Evolutionary conservation across 1,140 invertebrate species (phyloP).

Genomic region (Anagrus nilaparvatae): DNA sequence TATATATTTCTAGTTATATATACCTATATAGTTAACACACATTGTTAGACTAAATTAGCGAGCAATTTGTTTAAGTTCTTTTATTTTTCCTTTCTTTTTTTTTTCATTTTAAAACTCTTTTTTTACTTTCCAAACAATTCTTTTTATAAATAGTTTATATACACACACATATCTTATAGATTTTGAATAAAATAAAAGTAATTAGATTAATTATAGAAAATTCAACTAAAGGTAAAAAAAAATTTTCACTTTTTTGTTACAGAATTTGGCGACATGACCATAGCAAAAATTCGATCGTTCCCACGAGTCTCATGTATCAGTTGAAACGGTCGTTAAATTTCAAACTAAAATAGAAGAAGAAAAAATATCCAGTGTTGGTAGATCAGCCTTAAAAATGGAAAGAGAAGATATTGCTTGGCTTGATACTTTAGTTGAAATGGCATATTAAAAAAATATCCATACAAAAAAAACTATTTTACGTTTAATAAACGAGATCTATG

Average conservation of each 20-base stretch:
- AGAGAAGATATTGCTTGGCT: too few relatives aligned
- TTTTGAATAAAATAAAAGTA: too few relatives aligned
- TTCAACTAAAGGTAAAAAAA: conserved; percentile 15
- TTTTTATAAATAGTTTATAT: too few relatives aligned
- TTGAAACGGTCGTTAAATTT: not conserved
- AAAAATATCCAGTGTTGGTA: too few relatives aligned
- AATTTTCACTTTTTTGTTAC: conserved; percentile 27
- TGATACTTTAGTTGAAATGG: too few relatives aligned
- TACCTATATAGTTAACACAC: conserved; percentile 33
- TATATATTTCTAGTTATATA: too few relatives aligned
- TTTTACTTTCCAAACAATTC: not conserved
- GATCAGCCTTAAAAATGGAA: too few relatives aligned
- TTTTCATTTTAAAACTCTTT: not conserved
- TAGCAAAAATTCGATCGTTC: conserved; percentile 18
- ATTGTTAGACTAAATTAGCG: conserved; percentile 30
- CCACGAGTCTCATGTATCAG: conserved; percentile 11
- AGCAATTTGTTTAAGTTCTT: conserved; percentile 21
- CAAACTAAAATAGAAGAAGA: too few relatives aligned
- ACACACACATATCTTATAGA: too few relatives aligned
- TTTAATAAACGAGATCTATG: too few relatives aligned
- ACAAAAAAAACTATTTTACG: too few relatives aligned
- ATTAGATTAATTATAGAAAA: not conserved
- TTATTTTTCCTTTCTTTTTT: conserved; percentile 13
- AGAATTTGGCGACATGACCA: conserved; percentile 40
- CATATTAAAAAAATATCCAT: too few relatives aligned